A percentile compares a stretch with the other conserved stretches of the same genome.
phyloP scores from a whole-genome alignment of 2,113 vertebrate genomes.

The Sakesphorus luctuosus region DNA sequence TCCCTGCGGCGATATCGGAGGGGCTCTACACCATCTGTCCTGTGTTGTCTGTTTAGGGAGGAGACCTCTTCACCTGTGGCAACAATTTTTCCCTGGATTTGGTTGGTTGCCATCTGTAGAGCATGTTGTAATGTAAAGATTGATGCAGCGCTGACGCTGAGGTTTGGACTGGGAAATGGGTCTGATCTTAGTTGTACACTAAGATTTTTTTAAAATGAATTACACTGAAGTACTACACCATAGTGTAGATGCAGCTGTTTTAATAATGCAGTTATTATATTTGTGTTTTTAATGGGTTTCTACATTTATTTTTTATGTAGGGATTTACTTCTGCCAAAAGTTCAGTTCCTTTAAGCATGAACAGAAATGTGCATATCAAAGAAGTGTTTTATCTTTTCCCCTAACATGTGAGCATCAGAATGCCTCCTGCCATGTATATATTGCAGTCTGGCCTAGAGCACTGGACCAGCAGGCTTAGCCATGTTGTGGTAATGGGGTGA shows the following conservation, averaged over 20 bases:
- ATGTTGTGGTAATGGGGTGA: not conserved
- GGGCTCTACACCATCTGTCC: not conserved
- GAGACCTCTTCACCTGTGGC: conserved; percentile 27
- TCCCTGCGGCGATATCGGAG: not conserved
- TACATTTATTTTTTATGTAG: conserved; percentile 53
- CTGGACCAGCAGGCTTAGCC: not conserved
- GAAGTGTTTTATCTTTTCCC: not conserved
- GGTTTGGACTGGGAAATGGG: conserved; percentile 23
- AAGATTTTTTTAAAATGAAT: conserved; percentile 40
- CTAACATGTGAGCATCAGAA: not conserved
- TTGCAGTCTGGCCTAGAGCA: not conserved
- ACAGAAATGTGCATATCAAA: not conserved
- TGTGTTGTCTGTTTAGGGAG: not conserved
- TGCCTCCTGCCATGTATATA: not conserved
- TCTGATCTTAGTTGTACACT: conserved; percentile 35
- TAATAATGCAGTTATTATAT: not conserved
- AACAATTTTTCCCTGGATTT: conserved; percentile 45
- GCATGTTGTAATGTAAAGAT: conserved; percentile 28
- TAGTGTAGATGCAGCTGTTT: conserved; percentile 55
- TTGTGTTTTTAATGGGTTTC: conserved; percentile 54
- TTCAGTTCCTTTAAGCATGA: not conserved
- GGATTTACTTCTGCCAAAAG: conserved; percentile 43
- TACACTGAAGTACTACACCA: conserved; percentile 54
- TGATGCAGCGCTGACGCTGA: conserved; percentile 28
- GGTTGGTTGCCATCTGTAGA: conserved; percentile 25